phyloP scores from a whole-genome alignment of 1,140 invertebrate species.

The Drosophila mauritiana region DNA sequence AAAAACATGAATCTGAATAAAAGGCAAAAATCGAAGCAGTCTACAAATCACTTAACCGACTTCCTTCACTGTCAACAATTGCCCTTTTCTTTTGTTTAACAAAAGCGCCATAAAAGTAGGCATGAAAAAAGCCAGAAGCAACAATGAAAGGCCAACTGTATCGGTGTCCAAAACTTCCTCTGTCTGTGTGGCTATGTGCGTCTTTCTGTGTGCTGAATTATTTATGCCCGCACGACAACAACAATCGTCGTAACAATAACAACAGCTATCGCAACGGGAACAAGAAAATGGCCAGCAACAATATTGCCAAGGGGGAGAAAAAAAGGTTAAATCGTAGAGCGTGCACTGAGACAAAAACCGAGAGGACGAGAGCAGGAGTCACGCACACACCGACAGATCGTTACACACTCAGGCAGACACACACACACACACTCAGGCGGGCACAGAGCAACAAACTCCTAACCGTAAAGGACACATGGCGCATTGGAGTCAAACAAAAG shows the following conservation, averaged over 20 bases:
- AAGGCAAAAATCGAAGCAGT: background rate
- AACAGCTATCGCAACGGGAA: conserved; percentile 28
- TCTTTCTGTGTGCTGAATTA: conserved; percentile 55
- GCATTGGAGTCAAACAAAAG: conserved; percentile 73
- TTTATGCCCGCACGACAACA: conserved; percentile 67
- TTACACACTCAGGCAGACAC: conserved; percentile 5
- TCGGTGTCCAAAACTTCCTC: conserved; percentile 13
- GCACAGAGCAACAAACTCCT: conserved; percentile 33
- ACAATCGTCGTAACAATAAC: conserved; percentile 42
- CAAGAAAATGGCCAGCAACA: conserved; percentile 55
- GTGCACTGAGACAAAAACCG: conserved; percentile 55
- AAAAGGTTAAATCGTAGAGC: conserved; percentile 68
- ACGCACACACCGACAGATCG: conserved; percentile 30
- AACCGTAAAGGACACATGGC: conserved; percentile 72
- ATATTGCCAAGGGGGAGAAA: conserved; percentile 55
- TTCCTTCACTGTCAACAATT: background rate
- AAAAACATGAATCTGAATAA: background rate
- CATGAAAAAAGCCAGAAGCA: conserved; percentile 22
- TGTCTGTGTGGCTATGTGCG: conserved; percentile 9
- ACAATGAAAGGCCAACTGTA: conserved; percentile 25
- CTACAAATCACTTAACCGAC: background rate
- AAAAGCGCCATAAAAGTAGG: conserved; percentile 35
- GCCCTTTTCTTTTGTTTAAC: conserved; percentile 12
- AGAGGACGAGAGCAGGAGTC: conserved; percentile 14
- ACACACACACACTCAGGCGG: conserved; percentile 17